phyloP scores from a whole-genome alignment of 2,888 invertebrate genomes.

The Limulus polyphemus region DNA sequence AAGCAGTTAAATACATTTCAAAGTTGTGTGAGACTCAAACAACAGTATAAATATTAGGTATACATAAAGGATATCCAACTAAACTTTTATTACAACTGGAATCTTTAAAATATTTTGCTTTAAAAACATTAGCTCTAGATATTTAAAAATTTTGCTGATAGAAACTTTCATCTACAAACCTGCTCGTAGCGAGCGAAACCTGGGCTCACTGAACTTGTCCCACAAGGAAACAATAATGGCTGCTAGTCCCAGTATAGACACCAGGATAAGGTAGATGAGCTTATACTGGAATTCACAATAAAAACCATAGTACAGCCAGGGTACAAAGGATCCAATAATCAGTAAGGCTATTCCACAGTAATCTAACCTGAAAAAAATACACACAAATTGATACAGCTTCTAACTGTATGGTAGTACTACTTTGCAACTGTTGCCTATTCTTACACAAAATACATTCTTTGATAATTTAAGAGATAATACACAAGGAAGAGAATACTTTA shows the following conservation, averaged over 20 bases:
- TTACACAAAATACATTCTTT: no score
- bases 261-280: constrained; percentile 78
- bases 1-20: no score
- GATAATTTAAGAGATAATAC: background rate
- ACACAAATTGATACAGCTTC: no score
- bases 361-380: constrained; percentile 54
- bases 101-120: no score
- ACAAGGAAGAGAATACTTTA: background rate
- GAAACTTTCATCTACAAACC: constrained; percentile 39
- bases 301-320: constrained; percentile 99
- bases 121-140: no score
- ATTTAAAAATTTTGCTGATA: background rate
- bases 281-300: constrained; percentile 89
- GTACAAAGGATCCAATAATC: constrained; percentile 98
- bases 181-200: constrained; percentile 78
- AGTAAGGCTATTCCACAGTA: constrained; percentile 97
- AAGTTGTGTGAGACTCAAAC: no score
- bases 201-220: constrained; percentile 93
- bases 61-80: no score
- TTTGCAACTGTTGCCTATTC: no score
- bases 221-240: constrained; percentile 93
- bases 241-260: constrained; percentile 76
- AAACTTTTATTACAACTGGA: no score
- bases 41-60: no score
- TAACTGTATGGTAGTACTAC: no score